Evolutionary conservation across 23 tunicate species (phyloP).

Genomic region (Styela clava): DNA sequence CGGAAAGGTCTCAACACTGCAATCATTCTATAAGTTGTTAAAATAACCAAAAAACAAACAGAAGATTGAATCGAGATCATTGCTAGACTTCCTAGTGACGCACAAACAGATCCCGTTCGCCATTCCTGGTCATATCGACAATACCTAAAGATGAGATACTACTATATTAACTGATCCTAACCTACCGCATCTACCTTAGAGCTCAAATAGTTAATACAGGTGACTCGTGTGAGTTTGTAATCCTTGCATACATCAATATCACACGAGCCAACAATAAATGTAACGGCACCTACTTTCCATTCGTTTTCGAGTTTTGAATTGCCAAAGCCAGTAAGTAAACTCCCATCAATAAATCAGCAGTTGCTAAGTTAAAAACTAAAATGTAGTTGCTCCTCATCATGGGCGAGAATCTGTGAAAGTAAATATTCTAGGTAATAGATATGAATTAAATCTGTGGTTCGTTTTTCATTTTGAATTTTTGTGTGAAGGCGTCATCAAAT

Average conservation of each 20-base stretch:
- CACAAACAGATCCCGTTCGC: conserved; percentile 45
- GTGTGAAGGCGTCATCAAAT: no score
- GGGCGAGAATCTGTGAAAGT: neutral
- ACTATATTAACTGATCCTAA: no score
- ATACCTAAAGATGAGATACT: conserved; percentile 32
- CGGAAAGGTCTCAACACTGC: conserved; percentile 61
- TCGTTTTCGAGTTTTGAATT: conserved; percentile 42
- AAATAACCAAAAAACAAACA: conserved; percentile 53
- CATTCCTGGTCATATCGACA: conserved; percentile 57
- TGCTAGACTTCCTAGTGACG: conserved; percentile 66
- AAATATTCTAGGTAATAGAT: no score
- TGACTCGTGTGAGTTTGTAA: no score
- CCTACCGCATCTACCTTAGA: no score
- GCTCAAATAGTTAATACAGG: no score
- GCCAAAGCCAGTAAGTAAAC: conserved; percentile 61
- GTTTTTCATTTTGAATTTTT: no score
- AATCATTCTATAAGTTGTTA: conserved; percentile 70
- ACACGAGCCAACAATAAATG: no score
- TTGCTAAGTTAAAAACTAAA: conserved; percentile 64
- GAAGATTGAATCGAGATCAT: conserved; percentile 75
- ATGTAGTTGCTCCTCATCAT: conserved; percentile 60
- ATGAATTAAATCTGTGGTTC: no score
- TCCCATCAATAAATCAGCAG: conserved; percentile 82
- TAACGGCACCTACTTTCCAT: conserved; percentile 45
- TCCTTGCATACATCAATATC: no score